Evolutionary conservation across 2,888 invertebrate species (phyloP), one percentile per base, ranked within the genome.

Genomic region (Cerastis rubricosa): DNA sequence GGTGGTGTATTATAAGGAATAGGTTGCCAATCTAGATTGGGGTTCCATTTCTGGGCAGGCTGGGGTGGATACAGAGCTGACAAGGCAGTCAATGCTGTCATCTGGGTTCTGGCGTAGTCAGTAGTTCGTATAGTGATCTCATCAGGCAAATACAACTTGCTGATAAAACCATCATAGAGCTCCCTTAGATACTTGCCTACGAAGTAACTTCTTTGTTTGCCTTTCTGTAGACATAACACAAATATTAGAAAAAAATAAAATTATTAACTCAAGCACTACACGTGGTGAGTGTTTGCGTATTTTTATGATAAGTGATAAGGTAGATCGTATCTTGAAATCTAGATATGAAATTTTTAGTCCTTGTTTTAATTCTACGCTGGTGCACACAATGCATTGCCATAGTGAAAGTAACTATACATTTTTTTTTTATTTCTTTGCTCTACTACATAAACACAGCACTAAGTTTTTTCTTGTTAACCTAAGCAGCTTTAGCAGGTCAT

Each of bases 21-120:
- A 0, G 98, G 98, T 89, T 98, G 98, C 98, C 98, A 98, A 70
- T 95, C 91, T 57, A 98, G 88, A 35, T 93, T 89, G 0, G 94
- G 90, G 81, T 97, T 97, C 97, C 97, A 98, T 79, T 90, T 93
- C 89, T 98, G 97, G 2, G 94, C 90, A 0, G 91, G 92, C 25
- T 92, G 90, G 0, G 98, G 98, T 5, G 97, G 98, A 91, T 97
- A 98, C 43, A 98, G 90, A 0, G 97, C 98, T 2, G 98, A 97
- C 77, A 98, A 93, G 7, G 98, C 97, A 45, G 98, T 94, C 79
- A 98, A 95, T 0, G 97, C 98, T 7, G 98, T 98, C 97, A 98
- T 98, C 93, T 98, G 97, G 0, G 98, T 98, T 68, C 98, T 96
- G 72, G 98, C 98, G 89, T 97, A 98, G 90, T 98, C 97, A 0